Conservation (phyloP, 2,113 vertebrate species). For the Pituophis catenifer region DNA sequence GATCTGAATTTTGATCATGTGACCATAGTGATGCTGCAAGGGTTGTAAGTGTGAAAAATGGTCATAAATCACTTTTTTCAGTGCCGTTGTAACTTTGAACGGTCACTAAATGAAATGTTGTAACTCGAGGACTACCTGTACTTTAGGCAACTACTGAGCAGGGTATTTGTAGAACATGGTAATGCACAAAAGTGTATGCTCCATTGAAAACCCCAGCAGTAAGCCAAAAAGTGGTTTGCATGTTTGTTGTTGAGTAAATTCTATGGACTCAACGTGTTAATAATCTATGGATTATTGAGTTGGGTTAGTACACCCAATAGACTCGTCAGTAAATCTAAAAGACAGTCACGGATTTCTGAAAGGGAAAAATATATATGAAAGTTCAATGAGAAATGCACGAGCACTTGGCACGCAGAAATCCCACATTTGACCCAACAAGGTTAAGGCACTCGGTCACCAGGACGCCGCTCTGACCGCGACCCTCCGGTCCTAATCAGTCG, state of each 20-base stretch:
- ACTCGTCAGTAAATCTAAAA: background rate
- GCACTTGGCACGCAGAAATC: background rate
- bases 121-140: background rate
- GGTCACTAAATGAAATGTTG: background rate
- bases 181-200: background rate
- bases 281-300: background rate
- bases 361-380: background rate
- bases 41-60: background rate
- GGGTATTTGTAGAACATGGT: background rate
- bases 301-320: background rate
- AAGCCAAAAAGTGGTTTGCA: background rate
- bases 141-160: background rate
- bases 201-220: background rate
- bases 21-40: background rate
- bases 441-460: background rate
- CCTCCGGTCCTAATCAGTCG: background rate
- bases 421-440: background rate
- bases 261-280: background rate
- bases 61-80: background rate
- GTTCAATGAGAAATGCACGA: background rate
- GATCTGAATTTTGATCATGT: background rate
- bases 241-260: background rate
- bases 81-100: background rate
- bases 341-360: background rate
- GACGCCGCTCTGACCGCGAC: background rate